Evolutionary conservation across 2,797 vertebrate genomes (phyloP), one percentile per base, ranked within the genome.

Genomic region (Astyanax mexicanus): DNA sequence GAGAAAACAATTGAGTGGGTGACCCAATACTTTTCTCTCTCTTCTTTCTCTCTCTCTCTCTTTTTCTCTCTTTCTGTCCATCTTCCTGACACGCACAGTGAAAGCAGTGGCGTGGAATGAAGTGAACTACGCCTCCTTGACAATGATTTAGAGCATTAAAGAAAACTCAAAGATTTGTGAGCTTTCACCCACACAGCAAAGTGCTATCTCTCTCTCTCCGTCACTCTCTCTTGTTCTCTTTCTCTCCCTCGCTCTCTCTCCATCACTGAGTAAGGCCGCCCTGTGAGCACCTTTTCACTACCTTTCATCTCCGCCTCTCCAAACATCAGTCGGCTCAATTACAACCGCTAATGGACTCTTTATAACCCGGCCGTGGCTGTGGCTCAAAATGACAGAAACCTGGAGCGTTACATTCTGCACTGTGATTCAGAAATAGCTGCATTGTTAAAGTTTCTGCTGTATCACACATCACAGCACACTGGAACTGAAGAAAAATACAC

Each of bases 341-440:
- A 89, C 76, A 78, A 72, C 80, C 61, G 51, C 80, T 85, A 88
- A 90, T 86, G 79, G 81, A 81, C 69, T 72, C 73, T 82, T 83
- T 78, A 68, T 78, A 61, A 69, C 73, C 60, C 38, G 61, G 58
- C 72, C 73, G 80, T 45, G 54, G 72, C 79, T 66, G 32, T 25
- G 37, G 29, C 5, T 32, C 29, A 2, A 32, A n/a, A 32, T 32
- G 29, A 32, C 29, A 32, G 29, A 32, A 32, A 32, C 29, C 29
- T 32, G 29, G 29, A 32, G 29, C 2, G 29, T 2, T 5, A 32
- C 29, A 32, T 32, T 2, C 29, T 32, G 29, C 5, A 2, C 29
- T 32, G 29, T 2, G 29, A 32, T 32, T 32, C 29, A 5, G 29
- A 32, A 32, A 32, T 32, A 32, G 29, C 2, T 32, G 5, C 5